phyloP scores from a whole-genome alignment of 35 echinoderm and acorn worm species.

The Lytechinus variegatus region DNA sequence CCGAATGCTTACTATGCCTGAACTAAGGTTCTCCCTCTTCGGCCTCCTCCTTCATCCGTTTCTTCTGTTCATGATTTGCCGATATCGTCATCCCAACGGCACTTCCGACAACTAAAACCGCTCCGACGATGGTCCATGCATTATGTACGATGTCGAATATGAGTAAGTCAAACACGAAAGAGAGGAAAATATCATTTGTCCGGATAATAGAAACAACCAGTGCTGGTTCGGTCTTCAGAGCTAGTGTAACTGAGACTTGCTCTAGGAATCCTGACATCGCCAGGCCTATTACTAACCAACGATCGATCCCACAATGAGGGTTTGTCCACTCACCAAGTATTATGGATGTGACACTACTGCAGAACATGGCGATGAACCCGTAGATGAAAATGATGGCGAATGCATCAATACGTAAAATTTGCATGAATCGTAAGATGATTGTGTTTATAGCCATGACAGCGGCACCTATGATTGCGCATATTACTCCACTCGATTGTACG shows the following conservation, averaged over 20 bases:
- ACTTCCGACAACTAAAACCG: not conserved
- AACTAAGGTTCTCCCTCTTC: no score
- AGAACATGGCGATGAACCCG: not conserved
- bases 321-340: not conserved
- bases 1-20: no score
- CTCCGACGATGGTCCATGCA: slow-evolving; percentile 16
- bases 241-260: not conserved
- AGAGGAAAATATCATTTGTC: not conserved
- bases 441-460: no score
- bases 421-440: not conserved
- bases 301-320: not conserved
- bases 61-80: not conserved
- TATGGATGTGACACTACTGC: not conserved
- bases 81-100: slow-evolving; percentile 3
- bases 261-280: not conserved
- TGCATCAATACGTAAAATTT: not conserved
- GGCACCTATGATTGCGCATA: not conserved
- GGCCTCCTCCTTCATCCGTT: not conserved
- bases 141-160: not conserved
- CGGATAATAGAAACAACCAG: not conserved
- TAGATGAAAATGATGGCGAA: not conserved
- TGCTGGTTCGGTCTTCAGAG: slow-evolving; percentile 14
- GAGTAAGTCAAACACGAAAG: not conserved
- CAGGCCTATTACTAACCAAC: not conserved
- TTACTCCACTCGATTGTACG: not conserved